Evolutionary conservation across 2,113 vertebrate species (phyloP).

Genomic region (Ctenomys sociabilis): DNA sequence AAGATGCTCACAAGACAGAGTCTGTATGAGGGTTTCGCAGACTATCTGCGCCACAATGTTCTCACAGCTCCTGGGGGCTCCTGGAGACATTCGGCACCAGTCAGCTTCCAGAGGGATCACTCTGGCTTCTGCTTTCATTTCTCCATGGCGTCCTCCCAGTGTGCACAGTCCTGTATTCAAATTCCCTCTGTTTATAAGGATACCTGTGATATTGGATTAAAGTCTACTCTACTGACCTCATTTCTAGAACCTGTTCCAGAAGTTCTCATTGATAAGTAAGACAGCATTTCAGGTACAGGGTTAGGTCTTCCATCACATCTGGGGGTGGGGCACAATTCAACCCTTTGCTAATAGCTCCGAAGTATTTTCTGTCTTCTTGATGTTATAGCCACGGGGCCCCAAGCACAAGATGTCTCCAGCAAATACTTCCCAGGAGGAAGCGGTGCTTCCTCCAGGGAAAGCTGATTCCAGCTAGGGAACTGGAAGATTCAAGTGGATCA

Average conservation of each 20-base stretch:
- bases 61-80: not conserved
- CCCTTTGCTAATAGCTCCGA: not conserved
- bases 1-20: fast-evolving
- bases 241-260: not conserved
- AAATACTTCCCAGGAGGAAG: not conserved
- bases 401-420: not conserved
- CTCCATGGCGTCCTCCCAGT: fast-evolving
- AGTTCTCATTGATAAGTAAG: not conserved
- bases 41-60: not conserved
- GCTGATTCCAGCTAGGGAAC: not conserved
- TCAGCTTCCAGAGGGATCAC: not conserved
- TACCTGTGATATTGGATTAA: not conserved
- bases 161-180: too few relatives aligned
- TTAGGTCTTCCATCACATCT: not conserved
- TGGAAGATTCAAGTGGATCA: too few relatives aligned
- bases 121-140: not conserved
- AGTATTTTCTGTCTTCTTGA: not conserved
- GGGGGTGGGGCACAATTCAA: not conserved
- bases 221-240: not conserved
- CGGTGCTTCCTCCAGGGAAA: not conserved
- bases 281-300: not conserved
- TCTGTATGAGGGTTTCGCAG: not conserved
- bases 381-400: fast-evolving
- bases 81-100: not conserved
- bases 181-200: not conserved